These are phyloP conservation scores for Anolis sagrei DNA, from an alignment of 2,113 vertebrate genomes.

Conservation along the genomic window DNA sequence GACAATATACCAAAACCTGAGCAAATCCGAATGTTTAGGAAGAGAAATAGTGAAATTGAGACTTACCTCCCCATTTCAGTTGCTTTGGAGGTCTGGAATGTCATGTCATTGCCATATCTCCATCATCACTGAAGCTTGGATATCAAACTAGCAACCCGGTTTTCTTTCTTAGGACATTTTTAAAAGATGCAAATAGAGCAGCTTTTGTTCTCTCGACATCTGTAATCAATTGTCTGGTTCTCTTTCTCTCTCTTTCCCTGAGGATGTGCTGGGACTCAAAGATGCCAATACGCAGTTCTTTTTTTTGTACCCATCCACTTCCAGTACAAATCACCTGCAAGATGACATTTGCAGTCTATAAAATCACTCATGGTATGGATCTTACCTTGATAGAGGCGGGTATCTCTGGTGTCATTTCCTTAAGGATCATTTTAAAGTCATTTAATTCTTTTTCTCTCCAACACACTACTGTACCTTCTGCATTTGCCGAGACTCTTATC, in stretches of 20 bases:
- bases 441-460: background rate
- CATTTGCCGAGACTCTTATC: rapidly evolving
- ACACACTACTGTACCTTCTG: background rate
- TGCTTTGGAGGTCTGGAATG: background rate
- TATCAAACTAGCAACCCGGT: background rate
- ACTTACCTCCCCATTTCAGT: background rate
- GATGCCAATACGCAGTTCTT: background rate
- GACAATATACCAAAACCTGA: no score
- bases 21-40: background rate
- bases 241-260: background rate
- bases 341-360: background rate
- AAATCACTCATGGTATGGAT: background rate
- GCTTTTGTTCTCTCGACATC: background rate
- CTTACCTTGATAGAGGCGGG: background rate
- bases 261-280: background rate
- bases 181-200: slow-evolving; percentile 14
- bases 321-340: background rate
- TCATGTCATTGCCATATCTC: background rate
- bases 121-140: background rate
- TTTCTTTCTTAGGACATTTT: background rate
- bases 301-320: background rate
- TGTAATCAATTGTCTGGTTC: background rate
- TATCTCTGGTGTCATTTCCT: background rate
- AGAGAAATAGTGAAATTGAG: no score
- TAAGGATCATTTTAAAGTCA: background rate